These are phyloP conservation scores for Plebejus argus DNA, from an alignment of 2,888 invertebrate genomes.

Conservation along the genomic window DNA sequence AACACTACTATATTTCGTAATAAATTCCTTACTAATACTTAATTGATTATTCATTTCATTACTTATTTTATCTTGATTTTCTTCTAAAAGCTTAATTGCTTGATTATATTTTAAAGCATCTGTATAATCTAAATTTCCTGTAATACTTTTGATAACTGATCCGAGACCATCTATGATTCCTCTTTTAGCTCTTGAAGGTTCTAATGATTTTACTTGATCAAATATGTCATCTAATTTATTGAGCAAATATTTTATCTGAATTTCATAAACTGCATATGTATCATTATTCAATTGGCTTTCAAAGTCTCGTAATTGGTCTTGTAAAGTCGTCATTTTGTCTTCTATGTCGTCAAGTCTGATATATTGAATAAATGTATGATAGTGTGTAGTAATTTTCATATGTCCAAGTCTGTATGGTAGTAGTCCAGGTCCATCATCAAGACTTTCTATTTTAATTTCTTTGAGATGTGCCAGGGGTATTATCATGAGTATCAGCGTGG, in stretches of 20 bases:
- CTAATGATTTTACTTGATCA: conserved; percentile 3
- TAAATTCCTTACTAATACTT: background rate
- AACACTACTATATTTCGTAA: background rate
- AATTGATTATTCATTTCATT: conserved; percentile 8
- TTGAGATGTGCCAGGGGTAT: conserved; percentile 4
- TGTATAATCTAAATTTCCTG: conserved; percentile 29
- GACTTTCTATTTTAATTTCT: conserved; percentile 38
- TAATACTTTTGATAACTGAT: conserved; percentile 32
- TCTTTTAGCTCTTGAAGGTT: background rate
- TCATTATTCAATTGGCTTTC: background rate
- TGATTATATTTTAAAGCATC: background rate
- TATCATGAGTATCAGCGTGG: conserved; percentile 12
- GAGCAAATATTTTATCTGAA: background rate
- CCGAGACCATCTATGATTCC: conserved; percentile 24
- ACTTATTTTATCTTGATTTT: background rate
- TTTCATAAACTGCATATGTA: background rate
- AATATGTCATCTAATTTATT: conserved; percentile 4
- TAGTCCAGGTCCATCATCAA: conserved; percentile 39
- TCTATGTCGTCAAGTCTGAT: conserved; percentile 38
- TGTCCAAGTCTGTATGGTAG: conserved; percentile 39
- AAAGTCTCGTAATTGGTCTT: conserved; percentile 18
- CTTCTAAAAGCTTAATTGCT: background rate
- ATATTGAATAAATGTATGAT: conserved; percentile 41
- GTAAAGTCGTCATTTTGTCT: conserved; percentile 22
- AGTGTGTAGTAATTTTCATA: conserved; percentile 36